Evolutionary conservation across 2,888 invertebrate genomes (phyloP).

Genomic region (Germaria angustata): DNA sequence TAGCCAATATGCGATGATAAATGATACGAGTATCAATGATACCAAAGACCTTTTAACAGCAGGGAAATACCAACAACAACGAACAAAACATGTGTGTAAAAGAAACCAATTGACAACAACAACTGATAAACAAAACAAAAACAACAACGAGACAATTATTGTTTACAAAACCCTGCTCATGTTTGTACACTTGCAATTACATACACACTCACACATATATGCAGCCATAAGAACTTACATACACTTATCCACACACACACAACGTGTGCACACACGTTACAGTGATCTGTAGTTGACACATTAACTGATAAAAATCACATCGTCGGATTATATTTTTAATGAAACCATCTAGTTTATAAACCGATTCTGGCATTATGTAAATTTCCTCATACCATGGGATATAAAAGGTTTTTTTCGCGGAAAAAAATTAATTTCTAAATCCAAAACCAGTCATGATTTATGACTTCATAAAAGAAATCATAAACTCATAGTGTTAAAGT

Average conservation of each 20-base stretch:
- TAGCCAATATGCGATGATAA: constrained; percentile 34
- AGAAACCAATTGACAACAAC: constrained; percentile 49
- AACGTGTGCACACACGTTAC: not conserved
- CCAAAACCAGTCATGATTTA: too few relatives aligned
- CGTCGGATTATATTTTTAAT: too few relatives aligned
- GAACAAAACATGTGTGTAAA: not conserved
- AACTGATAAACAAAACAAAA: constrained; percentile 37
- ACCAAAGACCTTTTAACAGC: constrained; percentile 47
- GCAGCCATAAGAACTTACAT: not conserved
- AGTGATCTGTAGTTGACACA: not conserved
- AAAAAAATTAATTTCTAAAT: too few relatives aligned
- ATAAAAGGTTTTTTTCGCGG: too few relatives aligned
- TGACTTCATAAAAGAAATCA: too few relatives aligned
- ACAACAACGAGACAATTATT: constrained; percentile 28
- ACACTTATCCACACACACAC: not conserved
- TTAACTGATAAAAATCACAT: not conserved
- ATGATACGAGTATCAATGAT: constrained; percentile 21
- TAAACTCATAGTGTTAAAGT: too few relatives aligned
- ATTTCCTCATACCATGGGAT: too few relatives aligned
- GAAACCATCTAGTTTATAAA: too few relatives aligned
- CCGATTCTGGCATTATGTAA: not conserved
- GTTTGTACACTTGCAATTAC: constrained; percentile 22
- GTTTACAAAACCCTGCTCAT: constrained; percentile 47
- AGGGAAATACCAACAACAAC: not conserved
- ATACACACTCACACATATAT: not conserved